Percentiles rank a stretch among this genome's conserved stretches.
Conservation (phyloP, 2,113 vertebrate genomes). For the Apaloderma vittatum region DNA sequence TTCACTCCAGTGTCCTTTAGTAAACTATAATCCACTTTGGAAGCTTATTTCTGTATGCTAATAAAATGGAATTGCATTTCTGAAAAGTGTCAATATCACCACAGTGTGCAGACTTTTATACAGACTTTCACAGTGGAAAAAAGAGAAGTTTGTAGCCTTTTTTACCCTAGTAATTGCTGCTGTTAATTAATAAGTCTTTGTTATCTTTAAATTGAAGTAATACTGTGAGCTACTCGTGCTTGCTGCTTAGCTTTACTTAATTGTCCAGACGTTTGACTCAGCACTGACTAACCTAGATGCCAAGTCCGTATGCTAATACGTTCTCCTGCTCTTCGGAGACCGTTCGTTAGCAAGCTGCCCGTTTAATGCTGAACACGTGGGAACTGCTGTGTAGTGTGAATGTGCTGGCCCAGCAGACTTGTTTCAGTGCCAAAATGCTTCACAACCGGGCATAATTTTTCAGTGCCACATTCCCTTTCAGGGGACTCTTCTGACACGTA, state of each 20-base stretch:
- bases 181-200: constrained; percentile 70
- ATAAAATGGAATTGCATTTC: not conserved
- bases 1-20: not conserved
- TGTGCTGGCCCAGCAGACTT: constrained; percentile 7
- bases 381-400: not conserved
- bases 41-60: not conserved
- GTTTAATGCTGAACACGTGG: not conserved
- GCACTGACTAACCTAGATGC: not conserved
- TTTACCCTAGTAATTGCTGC: constrained; percentile 8
- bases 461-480: not conserved
- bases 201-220: constrained; percentile 64
- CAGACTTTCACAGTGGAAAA: not conserved
- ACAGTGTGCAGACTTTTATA: not conserved
- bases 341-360: not conserved
- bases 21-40: not conserved
- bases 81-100: constrained; percentile 4
- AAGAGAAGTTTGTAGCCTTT: not conserved
- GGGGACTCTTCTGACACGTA: not conserved
- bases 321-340: not conserved
- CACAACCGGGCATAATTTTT: constrained; percentile 12
- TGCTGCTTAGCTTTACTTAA: constrained; percentile 35
- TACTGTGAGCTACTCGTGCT: not conserved
- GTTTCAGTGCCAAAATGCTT: not conserved
- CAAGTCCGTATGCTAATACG: not conserved
- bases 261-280: constrained; percentile 35